phyloP scores from a whole-genome alignment of 2,888 invertebrate species.

The Nymphalis urticae region DNA sequence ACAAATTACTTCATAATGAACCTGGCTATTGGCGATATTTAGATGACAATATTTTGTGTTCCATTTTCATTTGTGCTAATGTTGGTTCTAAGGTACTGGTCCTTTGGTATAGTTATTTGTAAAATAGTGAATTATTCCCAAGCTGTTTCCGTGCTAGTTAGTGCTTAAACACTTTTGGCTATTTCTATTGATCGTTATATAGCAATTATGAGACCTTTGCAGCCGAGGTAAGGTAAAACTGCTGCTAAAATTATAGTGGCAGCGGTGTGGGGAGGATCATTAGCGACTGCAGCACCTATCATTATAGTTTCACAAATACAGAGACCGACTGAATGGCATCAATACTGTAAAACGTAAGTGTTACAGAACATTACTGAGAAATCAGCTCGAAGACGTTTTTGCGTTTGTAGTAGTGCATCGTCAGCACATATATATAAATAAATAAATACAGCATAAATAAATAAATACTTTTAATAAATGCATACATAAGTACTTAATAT shows the following conservation, averaged over 20 bases:
- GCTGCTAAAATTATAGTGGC: constrained; percentile 85
- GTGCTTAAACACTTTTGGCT: constrained; percentile 94
- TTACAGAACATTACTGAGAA: background rate
- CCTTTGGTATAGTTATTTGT: constrained; percentile 91
- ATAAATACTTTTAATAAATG: no score
- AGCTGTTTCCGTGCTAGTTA: constrained; percentile 90
- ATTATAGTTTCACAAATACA: constrained; percentile 86
- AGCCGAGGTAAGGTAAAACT: constrained; percentile 88
- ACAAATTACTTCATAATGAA: constrained; percentile 96
- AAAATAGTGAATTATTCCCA: constrained; percentile 91
- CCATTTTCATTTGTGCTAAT: constrained; percentile 93
- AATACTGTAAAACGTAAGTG: constrained; percentile 84
- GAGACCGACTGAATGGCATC: constrained; percentile 84
- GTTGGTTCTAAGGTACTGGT: constrained; percentile 92
- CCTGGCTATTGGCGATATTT: constrained; percentile 92
- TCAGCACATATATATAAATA: no score
- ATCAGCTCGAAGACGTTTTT: no score
- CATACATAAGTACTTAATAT: no score
- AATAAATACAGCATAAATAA: no score
- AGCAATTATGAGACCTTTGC: constrained; percentile 93
- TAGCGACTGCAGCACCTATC: constrained; percentile 90
- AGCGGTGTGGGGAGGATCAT: constrained; percentile 88
- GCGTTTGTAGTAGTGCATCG: no score
- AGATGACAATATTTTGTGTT: constrained; percentile 95
- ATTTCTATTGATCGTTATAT: constrained; percentile 95